Base-by-base conservation (phyloP, 2,113 vertebrate genomes). In the Ptyas mucosa region DNA sequence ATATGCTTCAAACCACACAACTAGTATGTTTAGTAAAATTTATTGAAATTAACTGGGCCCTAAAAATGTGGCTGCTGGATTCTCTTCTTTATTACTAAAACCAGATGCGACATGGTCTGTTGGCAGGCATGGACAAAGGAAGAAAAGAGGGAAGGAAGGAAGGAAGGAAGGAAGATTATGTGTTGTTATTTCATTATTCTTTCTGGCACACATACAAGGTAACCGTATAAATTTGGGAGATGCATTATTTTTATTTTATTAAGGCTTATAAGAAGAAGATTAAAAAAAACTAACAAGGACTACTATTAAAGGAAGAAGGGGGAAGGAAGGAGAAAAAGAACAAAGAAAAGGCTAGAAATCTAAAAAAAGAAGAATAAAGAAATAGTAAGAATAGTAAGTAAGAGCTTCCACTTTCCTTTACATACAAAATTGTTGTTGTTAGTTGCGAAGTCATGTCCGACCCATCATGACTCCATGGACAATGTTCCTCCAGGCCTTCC, bases 1-100 rank as follows among this genome's bases (percentile, higher is more conserved):
- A 88, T 90, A 85, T 43, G 51, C 64, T 49, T 39, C 90, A 96
- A 96, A 96, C 91, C 96, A 94, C 88, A 94, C 0, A 87, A 61
- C 90, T 94, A 92, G 1, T 93, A 81, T 94, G 93, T 64, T 89
- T 89, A 92, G 93, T 92, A 94, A 96, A 90, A 91, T 85, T 85
- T 90, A 93, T 93, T 91, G 94, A 96, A 90, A 91, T 85, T 87
- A 89, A 88, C 93, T 6, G 20, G 93, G 88, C 64, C 95, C 46
- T 85, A 95, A 18, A 24, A 12, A 18, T 96, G 92, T 93, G 69
- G 90, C 93, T 46, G 34, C 64, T 75, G 93, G 94, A 90, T 91
- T 93, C 92, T 87, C 39, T 94, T 24, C 39, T 69, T 92, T 57
- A 43, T 0, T 20, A 87, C 87, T 61, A 54, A 87, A 90, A 89